phyloP scores from a whole-genome alignment of 1,140 invertebrate species.

The Doryteuthis pealeii region DNA sequence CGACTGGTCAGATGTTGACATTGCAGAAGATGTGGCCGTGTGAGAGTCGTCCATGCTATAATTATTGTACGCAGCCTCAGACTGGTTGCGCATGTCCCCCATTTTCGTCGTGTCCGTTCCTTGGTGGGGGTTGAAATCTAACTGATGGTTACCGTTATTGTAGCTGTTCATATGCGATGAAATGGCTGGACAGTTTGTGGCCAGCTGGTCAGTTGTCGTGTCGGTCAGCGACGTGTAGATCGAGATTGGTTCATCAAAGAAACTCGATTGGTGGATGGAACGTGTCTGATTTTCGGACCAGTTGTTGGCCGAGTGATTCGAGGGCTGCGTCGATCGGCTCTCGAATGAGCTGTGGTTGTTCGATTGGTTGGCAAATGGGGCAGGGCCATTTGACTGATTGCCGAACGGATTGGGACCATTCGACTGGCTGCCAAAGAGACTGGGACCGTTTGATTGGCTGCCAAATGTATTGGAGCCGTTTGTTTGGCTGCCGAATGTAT shows the following conservation, averaged over 20 bases:
- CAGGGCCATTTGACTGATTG: too few relatives aligned
- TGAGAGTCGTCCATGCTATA: conserved; percentile 3
- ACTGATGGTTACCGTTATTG: neutral
- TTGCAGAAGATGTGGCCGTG: neutral
- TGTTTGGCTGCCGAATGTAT: too few relatives aligned
- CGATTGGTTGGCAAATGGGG: too few relatives aligned
- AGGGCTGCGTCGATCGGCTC: conserved; percentile 11
- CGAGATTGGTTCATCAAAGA: conserved; percentile 19
- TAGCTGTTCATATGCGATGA: conserved; percentile 49
- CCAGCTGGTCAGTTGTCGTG: conserved; percentile 50
- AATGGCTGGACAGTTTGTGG: conserved; percentile 49
- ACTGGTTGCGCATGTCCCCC: neutral
- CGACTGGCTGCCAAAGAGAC: too few relatives aligned
- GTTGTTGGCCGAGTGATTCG: neutral
- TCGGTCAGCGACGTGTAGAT: conserved; percentile 52
- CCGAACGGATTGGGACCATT: too few relatives aligned
- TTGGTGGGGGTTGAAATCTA: neutral
- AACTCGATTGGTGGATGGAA: neutral
- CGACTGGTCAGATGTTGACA: neutral
- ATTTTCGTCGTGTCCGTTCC: neutral
- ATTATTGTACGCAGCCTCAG: neutral
- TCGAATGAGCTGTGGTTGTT: neutral
- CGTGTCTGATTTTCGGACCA: neutral
- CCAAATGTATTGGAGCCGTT: too few relatives aligned
- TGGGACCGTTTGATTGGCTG: too few relatives aligned